A percentile compares a stretch with the other conserved stretches of the same genome.
Evolutionary conservation across 2,797 vertebrate genomes (phyloP).

Genomic region (Paedocypris micromegethes): DNA sequence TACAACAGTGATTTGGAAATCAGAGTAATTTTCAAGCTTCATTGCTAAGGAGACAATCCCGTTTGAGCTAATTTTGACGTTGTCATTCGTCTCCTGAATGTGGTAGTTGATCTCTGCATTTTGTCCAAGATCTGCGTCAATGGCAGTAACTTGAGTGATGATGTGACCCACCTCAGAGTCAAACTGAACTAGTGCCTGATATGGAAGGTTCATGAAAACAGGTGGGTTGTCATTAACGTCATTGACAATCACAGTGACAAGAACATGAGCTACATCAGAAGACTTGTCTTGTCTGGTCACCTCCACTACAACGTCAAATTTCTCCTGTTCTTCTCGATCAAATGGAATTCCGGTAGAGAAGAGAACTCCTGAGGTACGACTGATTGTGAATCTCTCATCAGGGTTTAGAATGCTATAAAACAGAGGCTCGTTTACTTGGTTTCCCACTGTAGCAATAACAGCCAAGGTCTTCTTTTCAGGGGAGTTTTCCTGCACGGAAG

Average conservation of each 20-base stretch:
- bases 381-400: conserved; percentile 86
- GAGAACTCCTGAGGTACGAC: conserved; percentile 87
- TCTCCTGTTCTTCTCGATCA: conserved; percentile 83
- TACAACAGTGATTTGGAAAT: conserved; percentile 80
- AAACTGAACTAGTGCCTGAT: conserved; percentile 86
- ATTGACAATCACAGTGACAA: conserved; percentile 81
- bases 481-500: conserved; percentile 81
- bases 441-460: conserved; percentile 84
- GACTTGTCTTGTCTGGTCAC: conserved; percentile 79
- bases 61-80: conserved; percentile 78
- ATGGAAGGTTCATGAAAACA: conserved; percentile 89
- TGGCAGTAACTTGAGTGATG: conserved; percentile 80
- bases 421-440: conserved; percentile 88
- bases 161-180: conserved; percentile 80
- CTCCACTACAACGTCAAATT: conserved; percentile 86
- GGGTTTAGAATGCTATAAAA: conserved; percentile 93
- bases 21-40: conserved; percentile 81
- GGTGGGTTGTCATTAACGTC: conserved; percentile 91
- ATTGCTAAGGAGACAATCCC: conserved; percentile 87
- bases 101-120: conserved; percentile 84
- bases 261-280: conserved; percentile 75
- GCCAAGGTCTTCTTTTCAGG: conserved; percentile 81
- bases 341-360: conserved; percentile 90
- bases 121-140: conserved; percentile 80
- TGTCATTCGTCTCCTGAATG: conserved; percentile 79